Percentiles rank a stretch among this genome's conserved stretches.
phyloP scores from a whole-genome alignment of 2,797 vertebrate genomes.

The Basileuterus tristriatus region DNA sequence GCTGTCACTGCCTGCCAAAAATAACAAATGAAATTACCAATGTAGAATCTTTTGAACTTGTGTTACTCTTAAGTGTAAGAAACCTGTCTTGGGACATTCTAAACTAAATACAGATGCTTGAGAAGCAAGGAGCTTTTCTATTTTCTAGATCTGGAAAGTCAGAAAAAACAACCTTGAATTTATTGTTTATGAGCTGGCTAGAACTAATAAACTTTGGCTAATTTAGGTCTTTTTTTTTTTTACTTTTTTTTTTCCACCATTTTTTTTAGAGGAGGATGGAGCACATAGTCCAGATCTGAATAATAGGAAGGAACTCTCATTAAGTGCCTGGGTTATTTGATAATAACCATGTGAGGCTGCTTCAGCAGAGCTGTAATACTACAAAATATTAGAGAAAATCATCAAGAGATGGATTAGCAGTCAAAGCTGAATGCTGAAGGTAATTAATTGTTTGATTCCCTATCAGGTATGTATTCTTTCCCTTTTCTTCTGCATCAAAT shows the following conservation, averaged over 20 bases:
- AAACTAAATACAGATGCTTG: not conserved
- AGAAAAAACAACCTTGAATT: not conserved
- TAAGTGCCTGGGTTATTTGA: not conserved
- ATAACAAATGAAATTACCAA: not conserved
- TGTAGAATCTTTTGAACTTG: not conserved
- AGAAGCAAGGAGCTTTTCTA: not conserved
- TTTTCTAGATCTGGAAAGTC: not conserved
- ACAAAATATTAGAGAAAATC: not conserved
- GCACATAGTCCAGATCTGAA: conserved; percentile 10
- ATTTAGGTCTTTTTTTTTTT: not conserved
- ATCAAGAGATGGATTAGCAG: not conserved
- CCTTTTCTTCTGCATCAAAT: not conserved
- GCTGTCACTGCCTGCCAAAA: not conserved
- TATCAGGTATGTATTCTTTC: not conserved
- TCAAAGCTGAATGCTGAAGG: not conserved
- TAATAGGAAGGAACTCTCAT: conserved; percentile 42
- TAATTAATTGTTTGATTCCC: not conserved
- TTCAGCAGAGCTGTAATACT: not conserved
- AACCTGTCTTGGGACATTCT: not conserved
- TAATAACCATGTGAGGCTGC: not conserved
- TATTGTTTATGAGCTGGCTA: not conserved
- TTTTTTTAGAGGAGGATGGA: not conserved
- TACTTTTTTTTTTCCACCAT: not conserved
- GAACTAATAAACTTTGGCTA: not conserved
- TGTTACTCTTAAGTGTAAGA: not conserved